Conservation (phyloP, 2,113 vertebrate genomes). For the Callospermophilus lateralis region DNA sequence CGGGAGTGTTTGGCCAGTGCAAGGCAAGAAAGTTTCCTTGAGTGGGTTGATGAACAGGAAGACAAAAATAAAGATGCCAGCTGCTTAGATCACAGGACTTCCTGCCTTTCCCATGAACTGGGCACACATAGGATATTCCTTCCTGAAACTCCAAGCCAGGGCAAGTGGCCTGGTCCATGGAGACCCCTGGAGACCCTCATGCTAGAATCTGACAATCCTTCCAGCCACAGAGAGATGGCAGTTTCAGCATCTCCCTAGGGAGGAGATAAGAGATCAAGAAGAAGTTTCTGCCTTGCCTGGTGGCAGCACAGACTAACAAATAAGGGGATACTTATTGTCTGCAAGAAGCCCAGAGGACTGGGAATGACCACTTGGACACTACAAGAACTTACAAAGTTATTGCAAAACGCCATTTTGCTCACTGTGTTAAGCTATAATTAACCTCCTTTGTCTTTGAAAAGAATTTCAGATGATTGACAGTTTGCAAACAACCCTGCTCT, state of each 20-base stretch:
- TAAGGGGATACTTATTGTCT: background rate
- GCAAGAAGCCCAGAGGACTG: background rate
- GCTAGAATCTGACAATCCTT: background rate
- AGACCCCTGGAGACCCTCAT: background rate
- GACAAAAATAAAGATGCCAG: background rate
- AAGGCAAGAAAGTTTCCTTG: fast-evolving
- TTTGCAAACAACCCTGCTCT: background rate
- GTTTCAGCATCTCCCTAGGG: background rate
- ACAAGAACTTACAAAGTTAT: background rate
- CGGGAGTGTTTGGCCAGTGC: background rate
- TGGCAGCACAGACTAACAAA: background rate
- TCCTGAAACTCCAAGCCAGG: background rate
- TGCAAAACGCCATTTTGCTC: background rate
- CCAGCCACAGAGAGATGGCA: background rate
- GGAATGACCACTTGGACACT: background rate
- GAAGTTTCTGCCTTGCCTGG: background rate
- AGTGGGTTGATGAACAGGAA: background rate
- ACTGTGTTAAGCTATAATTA: background rate
- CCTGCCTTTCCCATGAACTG: background rate
- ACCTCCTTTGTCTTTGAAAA: background rate
- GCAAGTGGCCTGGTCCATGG: background rate
- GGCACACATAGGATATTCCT: background rate
- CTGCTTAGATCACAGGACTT: background rate
- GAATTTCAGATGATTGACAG: background rate
- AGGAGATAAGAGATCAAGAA: background rate